Conservation (phyloP, 2,888 invertebrate species). For the Philaethria dido region DNA sequence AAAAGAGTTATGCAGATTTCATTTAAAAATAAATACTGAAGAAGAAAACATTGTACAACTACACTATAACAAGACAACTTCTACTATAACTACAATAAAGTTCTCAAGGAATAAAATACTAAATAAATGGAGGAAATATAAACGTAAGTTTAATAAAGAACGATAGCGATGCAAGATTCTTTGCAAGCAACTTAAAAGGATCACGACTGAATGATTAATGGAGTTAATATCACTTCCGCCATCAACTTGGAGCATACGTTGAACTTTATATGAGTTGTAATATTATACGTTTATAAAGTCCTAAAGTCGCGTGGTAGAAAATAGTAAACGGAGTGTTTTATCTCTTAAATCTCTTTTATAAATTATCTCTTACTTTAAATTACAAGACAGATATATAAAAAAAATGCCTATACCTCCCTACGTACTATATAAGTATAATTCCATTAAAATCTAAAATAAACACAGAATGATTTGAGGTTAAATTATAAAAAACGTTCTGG, state of each 20-base stretch:
- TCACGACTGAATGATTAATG: slow-evolving; percentile 30
- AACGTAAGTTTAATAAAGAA: slow-evolving; percentile 28
- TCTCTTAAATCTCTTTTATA: not conserved
- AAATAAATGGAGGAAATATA: slow-evolving; percentile 14
- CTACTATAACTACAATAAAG: slow-evolving; percentile 13
- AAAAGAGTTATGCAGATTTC: not conserved
- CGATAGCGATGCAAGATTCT: slow-evolving; percentile 19
- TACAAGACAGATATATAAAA: too few species aligned
- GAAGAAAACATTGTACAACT: not conserved
- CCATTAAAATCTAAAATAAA: not conserved
- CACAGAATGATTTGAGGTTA: slow-evolving; percentile 1
- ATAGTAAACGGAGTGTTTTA: too few species aligned
- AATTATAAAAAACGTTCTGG: slow-evolving; percentile 1
- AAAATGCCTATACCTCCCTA: too few species aligned
- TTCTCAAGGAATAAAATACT: slow-evolving; percentile 6
- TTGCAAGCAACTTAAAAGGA: slow-evolving; percentile 17
- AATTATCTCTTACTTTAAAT: too few species aligned
- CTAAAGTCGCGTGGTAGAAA: too few species aligned
- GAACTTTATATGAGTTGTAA: slow-evolving; percentile 10
- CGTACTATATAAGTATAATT: not conserved
- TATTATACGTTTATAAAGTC: too few species aligned
- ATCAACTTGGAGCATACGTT: slow-evolving; percentile 13
- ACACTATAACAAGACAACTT: slow-evolving; percentile 6
- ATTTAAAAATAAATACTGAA: not conserved
- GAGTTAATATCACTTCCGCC: slow-evolving; percentile 19